These are phyloP conservation scores for Mechanitis messenoides DNA, from an alignment of 2,888 invertebrate genomes.

Conservation along the genomic window DNA sequence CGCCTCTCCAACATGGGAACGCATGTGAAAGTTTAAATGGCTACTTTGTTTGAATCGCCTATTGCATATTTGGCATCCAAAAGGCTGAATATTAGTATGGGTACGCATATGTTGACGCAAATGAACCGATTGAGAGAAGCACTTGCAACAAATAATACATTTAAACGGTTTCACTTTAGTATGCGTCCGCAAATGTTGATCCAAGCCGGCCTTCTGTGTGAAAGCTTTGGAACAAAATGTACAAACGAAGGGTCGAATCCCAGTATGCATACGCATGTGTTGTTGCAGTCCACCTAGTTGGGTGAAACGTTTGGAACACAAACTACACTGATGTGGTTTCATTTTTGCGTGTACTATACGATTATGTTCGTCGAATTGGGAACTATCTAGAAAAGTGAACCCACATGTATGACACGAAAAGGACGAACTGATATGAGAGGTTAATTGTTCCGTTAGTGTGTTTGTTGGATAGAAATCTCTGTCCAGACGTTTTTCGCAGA, in stretches of 20 bases:
- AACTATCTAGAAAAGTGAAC: constrained; percentile 49
- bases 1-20: constrained; percentile 53
- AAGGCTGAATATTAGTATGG: constrained; percentile 71
- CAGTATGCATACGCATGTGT: constrained; percentile 69
- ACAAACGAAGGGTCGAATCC: constrained; percentile 63
- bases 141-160: constrained; percentile 65
- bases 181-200: constrained; percentile 69
- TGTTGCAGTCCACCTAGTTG: constrained; percentile 69
- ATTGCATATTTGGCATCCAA: constrained; percentile 60
- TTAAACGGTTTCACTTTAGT: constrained; percentile 69
- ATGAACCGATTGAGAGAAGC: constrained; percentile 70
- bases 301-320: constrained; percentile 65
- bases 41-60: constrained; percentile 69
- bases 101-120: constrained; percentile 71
- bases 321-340: constrained; percentile 63
- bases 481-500: constrained; percentile 67
- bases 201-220: constrained; percentile 68
- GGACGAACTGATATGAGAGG: constrained; percentile 36
- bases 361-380: constrained; percentile 59
- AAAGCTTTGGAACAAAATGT: constrained; percentile 66
- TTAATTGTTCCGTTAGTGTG: constrained; percentile 37
- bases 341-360: constrained; percentile 58
- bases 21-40: constrained; percentile 68
- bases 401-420: constrained; percentile 58
- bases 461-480: constrained; percentile 42